Percentiles rank a stretch among this genome's conserved stretches.
Evolutionary conservation across 2,888 invertebrate species (phyloP).

Genomic region (Agonopterix alstromeriana): DNA sequence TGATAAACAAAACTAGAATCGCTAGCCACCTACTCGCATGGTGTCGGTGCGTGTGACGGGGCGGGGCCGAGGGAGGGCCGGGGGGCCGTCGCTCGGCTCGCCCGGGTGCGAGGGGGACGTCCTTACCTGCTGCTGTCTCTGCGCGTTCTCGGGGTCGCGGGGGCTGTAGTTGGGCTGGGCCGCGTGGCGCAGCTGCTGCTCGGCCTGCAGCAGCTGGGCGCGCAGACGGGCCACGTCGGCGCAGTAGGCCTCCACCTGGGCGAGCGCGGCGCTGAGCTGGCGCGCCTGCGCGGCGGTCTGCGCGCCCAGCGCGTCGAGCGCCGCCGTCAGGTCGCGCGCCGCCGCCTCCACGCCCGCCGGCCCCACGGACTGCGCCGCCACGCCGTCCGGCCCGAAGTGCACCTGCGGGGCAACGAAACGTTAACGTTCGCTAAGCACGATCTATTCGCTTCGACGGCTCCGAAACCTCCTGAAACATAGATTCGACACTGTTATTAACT

Average conservation of each 20-base stretch:
- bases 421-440: not conserved
- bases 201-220: conserved; percentile 89
- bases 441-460: not conserved
- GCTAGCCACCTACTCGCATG: conserved; percentile 47
- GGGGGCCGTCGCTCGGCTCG: not conserved
- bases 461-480: not conserved
- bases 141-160: conserved; percentile 87
- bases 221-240: conserved; percentile 90
- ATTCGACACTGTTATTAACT: conserved; percentile 28
- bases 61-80: not conserved
- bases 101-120: conserved; percentile 7
- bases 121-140: conserved; percentile 93
- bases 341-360: conserved; percentile 82
- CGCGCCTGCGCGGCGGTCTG: conserved; percentile 79
- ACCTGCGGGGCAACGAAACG: conserved; percentile 74
- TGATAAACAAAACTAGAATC: conserved; percentile 61
- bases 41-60: conserved; percentile 27
- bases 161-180: conserved; percentile 90
- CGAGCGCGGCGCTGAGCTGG: conserved; percentile 84
- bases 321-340: conserved; percentile 81
- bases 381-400: conserved; percentile 91
- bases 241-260: conserved; percentile 92
- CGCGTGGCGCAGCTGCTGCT: conserved; percentile 89
- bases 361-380: conserved; percentile 85
- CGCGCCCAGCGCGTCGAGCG: conserved; percentile 81